Evolutionary conservation across 2,113 vertebrate genomes (phyloP), one percentile per base, ranked within the genome.

Genomic region (Erinaceus europaeus): DNA sequence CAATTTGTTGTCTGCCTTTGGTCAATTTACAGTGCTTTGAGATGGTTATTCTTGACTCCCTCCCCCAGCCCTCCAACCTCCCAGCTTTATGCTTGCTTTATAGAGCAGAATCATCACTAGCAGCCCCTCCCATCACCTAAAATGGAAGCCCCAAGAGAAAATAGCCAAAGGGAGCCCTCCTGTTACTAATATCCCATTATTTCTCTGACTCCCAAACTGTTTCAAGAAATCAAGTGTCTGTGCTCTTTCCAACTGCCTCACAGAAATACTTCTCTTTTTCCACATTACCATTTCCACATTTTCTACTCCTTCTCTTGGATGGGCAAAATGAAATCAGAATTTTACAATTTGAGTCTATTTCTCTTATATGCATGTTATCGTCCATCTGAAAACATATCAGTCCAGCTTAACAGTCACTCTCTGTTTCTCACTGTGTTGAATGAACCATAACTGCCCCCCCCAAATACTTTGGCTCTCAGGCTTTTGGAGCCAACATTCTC

Each of bases 391-490:
- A 90, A 86, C 14, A 2, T 29, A 50, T 27, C 48, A 9, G 10
- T 32, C 53, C 55, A 32, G 29, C n/a, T 71, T 76, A 6, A 82
- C 64, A 44, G 34, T 50, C 57, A 55, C 34, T 69, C 74, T 55
- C 36, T 79, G 62, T 79, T 89, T 88, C 77, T 64, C 62, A 64
- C 4, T 20, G 38, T 62, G 88, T 67, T 85, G 71, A 86, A 59
- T 88, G 90, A 93, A 93, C 88, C 55, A 36, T 46, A 91, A 55
- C 76, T 73, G 57, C 36, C 76, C n/a, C 7, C 4, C 72, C 81
- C 84, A 86, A 62, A 91, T 91, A 79, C 69, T 91, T 84, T 44
- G 50, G 65, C 50, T 87, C 52, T 90, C 73, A 44, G 57, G 48
- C 61, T 72, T 0, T 42, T 9, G 9, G 71, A 55, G 40, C 81